Evolutionary conservation across 2,888 invertebrate species (phyloP).

Genomic region (Agriopis aurantiaria): DNA sequence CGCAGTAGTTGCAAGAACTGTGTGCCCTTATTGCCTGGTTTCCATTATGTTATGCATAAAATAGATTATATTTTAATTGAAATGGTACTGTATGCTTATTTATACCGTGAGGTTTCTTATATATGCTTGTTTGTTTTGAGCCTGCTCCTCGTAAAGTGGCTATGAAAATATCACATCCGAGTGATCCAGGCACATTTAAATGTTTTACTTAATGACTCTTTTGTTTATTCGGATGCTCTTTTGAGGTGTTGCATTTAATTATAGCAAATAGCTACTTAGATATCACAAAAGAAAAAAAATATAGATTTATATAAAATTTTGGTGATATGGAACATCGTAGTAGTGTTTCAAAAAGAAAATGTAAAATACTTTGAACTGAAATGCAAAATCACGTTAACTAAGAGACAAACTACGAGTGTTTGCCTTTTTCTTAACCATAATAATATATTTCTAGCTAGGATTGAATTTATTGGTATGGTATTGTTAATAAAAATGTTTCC

Average conservation of each 20-base stretch:
- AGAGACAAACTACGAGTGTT: slow-evolving; percentile 47
- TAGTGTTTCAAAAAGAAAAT: slow-evolving; percentile 12
- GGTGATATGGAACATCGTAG: slow-evolving; percentile 11
- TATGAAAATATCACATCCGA: neutral
- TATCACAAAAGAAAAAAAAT: slow-evolving; percentile 13
- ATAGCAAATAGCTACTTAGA: slow-evolving; percentile 10
- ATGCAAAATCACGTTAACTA: slow-evolving; percentile 48
- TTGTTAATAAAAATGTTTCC: slow-evolving; percentile 71
- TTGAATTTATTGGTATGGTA: slow-evolving; percentile 69
- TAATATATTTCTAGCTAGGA: slow-evolving; percentile 55
- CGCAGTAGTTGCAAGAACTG: slow-evolving; percentile 51
- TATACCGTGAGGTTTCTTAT: slow-evolving; percentile 2
- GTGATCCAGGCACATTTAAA: neutral
- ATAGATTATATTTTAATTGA: slow-evolving; percentile 27
- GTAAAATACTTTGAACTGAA: slow-evolving; percentile 17
- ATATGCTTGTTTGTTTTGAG: slow-evolving; percentile 1
- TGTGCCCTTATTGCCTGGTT: slow-evolving; percentile 15
- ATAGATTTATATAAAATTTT: slow-evolving; percentile 16
- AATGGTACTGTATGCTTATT: slow-evolving; percentile 23
- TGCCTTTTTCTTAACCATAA: slow-evolving; percentile 54
- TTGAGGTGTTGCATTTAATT: slow-evolving; percentile 14
- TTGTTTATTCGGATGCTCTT: neutral
- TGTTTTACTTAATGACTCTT: slow-evolving; percentile 3
- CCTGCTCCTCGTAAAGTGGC: neutral
- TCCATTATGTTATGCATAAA: slow-evolving; percentile 18